phyloP scores from a whole-genome alignment of 92 coral and sea anemone species.

The Zoanthus sociatus region DNA sequence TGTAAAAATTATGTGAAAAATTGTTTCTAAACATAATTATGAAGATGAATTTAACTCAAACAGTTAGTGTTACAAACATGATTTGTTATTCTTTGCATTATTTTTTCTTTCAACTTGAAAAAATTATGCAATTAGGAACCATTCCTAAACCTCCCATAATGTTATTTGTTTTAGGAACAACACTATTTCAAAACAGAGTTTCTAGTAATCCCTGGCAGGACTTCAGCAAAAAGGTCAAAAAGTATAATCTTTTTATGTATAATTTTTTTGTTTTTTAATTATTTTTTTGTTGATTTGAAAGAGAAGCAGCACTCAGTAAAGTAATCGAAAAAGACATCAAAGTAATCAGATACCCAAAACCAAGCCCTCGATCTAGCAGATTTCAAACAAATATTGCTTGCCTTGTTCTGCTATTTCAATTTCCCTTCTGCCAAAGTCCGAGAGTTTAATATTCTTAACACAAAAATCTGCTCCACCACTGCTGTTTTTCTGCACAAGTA shows the following conservation, averaged over 20 bases:
- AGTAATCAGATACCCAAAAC: slow-evolving; percentile 38
- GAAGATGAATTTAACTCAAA: too few relatives aligned
- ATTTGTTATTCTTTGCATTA: too few relatives aligned
- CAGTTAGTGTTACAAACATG: too few relatives aligned
- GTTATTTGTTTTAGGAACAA: too few relatives aligned
- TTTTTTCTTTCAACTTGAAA: too few relatives aligned
- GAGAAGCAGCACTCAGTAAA: slow-evolving; percentile 10
- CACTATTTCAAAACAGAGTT: too few relatives aligned
- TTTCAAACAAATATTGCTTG: slow-evolving; percentile 68
- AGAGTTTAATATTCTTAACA: slow-evolving; percentile 98
- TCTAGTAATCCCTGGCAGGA: background rate
- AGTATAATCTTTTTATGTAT: background rate
- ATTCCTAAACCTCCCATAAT: too few relatives aligned
- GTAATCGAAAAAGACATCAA: slow-evolving; percentile 2
- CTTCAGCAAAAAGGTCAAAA: slow-evolving; percentile 25
- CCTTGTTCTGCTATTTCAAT: slow-evolving; percentile 99
- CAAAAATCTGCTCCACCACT: slow-evolving; percentile 98
- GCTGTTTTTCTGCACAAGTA: slow-evolving; percentile 89
- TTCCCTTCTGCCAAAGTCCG: slow-evolving; percentile 99
- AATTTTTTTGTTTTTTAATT: background rate
- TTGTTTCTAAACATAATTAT: too few relatives aligned
- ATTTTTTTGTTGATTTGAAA: background rate
- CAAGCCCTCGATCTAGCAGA: slow-evolving; percentile 24
- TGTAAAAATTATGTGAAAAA: too few relatives aligned
- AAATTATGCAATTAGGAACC: too few relatives aligned